These are phyloP conservation scores for Odontamblyopus rebecca DNA, from an alignment of 2,797 vertebrate species.

Conservation along the genomic window DNA sequence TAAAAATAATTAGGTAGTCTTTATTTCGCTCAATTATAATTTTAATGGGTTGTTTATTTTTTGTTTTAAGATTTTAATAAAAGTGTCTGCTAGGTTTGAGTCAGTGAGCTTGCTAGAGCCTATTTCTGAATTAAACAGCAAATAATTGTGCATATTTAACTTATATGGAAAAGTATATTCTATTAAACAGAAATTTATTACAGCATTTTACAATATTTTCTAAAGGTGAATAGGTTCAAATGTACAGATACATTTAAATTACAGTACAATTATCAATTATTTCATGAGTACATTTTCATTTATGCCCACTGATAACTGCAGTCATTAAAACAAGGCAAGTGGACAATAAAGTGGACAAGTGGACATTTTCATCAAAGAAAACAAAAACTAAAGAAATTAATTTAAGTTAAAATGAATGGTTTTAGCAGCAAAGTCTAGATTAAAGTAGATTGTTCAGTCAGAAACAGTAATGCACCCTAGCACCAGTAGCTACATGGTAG, in stretches of 20 bases:
- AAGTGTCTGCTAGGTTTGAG: no score
- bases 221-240: constrained; percentile 3
- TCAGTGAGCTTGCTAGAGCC: no score
- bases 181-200: constrained; percentile 29
- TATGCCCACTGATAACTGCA: background rate
- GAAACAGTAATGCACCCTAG: background rate
- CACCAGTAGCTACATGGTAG: background rate
- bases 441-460: background rate
- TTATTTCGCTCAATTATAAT: no score
- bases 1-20: no score
- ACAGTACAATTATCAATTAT: constrained; percentile 15
- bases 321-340: constrained; percentile 6
- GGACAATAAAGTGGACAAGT: no score
- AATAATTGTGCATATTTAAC: background rate
- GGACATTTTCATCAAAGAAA: background rate
- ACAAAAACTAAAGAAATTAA: background rate
- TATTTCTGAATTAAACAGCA: background rate
- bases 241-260: constrained; percentile 1
- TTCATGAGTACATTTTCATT: background rate
- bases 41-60: no score
- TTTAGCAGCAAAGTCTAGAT: constrained; percentile 3
- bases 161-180: background rate
- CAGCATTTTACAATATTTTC: constrained; percentile 20
- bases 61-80: no score
- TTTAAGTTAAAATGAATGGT: background rate